Percentiles rank a stretch among this genome's conserved stretches.
These are phyloP conservation scores for Piprites chloris DNA, from an alignment of 2,113 vertebrate genomes.

Conservation along the genomic window DNA sequence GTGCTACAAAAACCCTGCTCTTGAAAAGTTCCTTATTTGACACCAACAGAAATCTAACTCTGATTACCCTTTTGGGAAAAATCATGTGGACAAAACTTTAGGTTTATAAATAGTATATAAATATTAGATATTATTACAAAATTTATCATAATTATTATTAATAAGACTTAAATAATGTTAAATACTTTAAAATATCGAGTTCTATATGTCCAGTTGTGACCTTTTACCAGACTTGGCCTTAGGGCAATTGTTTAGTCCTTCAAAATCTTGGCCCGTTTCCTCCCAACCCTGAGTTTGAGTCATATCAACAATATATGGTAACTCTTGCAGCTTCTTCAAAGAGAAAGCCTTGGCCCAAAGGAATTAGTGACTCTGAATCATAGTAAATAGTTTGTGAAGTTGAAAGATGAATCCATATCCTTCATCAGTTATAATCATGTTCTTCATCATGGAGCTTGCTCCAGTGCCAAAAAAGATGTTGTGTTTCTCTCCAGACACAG, in stretches of 20 bases:
- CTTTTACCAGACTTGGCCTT: neutral
- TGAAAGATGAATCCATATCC: constrained; percentile 43
- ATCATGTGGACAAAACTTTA: neutral
- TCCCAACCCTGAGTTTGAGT: neutral
- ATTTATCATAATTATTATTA: neutral
- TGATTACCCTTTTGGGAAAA: neutral
- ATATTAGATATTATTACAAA: neutral
- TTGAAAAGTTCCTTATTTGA: neutral
- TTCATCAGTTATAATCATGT: constrained; percentile 34
- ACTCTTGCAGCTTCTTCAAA: constrained; percentile 25
- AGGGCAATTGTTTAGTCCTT: neutral
- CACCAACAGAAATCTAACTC: neutral
- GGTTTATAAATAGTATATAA: neutral
- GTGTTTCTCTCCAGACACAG: constrained; percentile 1
- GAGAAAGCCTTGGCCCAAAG: neutral
- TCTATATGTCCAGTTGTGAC: neutral
- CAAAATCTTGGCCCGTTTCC: constrained; percentile 17
- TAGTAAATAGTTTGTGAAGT: neutral
- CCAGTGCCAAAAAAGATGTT: constrained; percentile 9
- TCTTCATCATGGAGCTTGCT: neutral
- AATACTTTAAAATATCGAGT: neutral
- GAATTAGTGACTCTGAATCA: neutral
- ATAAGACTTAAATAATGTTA: neutral
- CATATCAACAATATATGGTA: neutral
- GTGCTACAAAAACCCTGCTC: neutral